Evolutionary conservation across 2,888 invertebrate genomes (phyloP).

Genomic region (Siphonodentalium dalli): DNA sequence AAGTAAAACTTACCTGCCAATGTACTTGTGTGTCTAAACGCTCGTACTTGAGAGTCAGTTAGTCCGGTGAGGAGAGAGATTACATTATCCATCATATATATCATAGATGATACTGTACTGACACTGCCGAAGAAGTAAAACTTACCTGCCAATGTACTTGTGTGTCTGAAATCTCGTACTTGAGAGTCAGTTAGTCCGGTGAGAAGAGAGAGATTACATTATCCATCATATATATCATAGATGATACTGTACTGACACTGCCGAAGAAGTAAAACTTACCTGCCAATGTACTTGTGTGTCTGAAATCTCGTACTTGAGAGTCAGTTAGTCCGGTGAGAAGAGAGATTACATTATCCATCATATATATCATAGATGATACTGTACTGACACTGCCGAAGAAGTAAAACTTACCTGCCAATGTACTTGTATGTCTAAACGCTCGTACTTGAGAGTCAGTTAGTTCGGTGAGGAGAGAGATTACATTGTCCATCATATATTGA

Average conservation of each 20-base stretch:
- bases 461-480: slow-evolving; percentile 95
- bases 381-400: slow-evolving; percentile 71
- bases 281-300: slow-evolving; percentile 90
- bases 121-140: no score
- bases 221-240: no score
- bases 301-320: slow-evolving; percentile 88
- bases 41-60: no score
- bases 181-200: slow-evolving; percentile 98
- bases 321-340: slow-evolving; percentile 95
- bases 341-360: slow-evolving; percentile 90
- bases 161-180: slow-evolving; percentile 86
- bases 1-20: no score
- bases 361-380: no score
- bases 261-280: slow-evolving; percentile 68
- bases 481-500: slow-evolving; percentile 98
- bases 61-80: no score
- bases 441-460: slow-evolving; percentile 93
- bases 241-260: no score
- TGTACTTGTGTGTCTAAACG: no score
- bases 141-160: slow-evolving; percentile 91
- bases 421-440: slow-evolving; percentile 92
- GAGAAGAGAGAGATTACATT: slow-evolving; percentile 85
- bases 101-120: slow-evolving; percentile 99
- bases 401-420: slow-evolving; percentile 77
- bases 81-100: no score